Conservation (phyloP, 2,888 invertebrate genomes). For the Ceriagrion tenellum region DNA sequence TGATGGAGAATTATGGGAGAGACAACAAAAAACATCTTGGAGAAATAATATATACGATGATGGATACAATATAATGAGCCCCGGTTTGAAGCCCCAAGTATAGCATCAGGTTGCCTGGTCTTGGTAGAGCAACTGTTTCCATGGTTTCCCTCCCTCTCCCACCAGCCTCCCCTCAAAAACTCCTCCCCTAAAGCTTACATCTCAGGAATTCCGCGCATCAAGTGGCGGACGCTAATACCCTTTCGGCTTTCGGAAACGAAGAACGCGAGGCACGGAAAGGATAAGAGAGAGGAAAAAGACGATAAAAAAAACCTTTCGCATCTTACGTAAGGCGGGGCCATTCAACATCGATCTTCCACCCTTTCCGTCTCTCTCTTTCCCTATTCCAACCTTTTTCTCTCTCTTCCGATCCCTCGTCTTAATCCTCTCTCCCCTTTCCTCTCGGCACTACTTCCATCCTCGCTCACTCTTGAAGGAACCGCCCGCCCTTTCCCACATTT, state of each 20-base stretch:
- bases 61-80: no score
- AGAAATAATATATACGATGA: no score
- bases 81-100: no score
- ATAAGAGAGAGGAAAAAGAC: background rate
- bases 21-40: no score
- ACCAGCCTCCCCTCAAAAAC: background rate
- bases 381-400: background rate
- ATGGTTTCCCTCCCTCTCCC: background rate
- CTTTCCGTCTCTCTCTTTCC: background rate
- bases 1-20: no score
- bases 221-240: background rate
- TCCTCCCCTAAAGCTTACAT: background rate
- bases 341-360: background rate
- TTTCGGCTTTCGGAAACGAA: background rate
- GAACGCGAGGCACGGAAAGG: background rate
- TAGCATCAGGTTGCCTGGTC: no score
- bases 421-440: background rate
- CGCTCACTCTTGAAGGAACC: background rate
- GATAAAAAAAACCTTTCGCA: background rate
- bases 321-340: slow-evolving; percentile 9
- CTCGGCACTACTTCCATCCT: background rate
- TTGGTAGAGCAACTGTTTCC: no score
- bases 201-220: background rate
- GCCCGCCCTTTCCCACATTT: background rate
- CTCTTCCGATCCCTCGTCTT: background rate